These are phyloP conservation scores for Autographa pulchrina DNA, from an alignment of 2,888 invertebrate species.

Conservation along the genomic window DNA sequence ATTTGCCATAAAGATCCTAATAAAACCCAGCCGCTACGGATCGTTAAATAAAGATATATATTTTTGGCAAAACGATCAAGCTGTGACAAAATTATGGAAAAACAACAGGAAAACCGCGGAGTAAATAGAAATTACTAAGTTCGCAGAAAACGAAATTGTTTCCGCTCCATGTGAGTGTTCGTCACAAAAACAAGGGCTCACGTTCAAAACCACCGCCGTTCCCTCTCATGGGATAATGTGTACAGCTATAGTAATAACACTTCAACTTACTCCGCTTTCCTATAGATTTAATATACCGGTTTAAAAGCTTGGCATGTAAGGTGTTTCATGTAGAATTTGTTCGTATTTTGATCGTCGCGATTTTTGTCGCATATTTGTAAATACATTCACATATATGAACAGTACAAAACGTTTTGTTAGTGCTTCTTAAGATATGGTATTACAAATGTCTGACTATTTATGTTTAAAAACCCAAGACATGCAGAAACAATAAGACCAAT, in stretches of 20 bases:
- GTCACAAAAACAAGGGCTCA: constrained; percentile 44
- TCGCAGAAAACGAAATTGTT: constrained; percentile 45
- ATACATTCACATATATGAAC: no score
- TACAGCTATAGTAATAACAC: constrained; percentile 50
- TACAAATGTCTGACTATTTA: no score
- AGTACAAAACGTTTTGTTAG: no score
- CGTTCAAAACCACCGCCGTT: constrained; percentile 37
- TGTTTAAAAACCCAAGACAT: no score
- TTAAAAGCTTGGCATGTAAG: not conserved
- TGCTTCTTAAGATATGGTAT: no score
- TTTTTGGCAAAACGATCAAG: constrained; percentile 41
- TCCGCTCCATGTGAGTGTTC: constrained; percentile 27
- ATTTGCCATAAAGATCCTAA: constrained; percentile 40
- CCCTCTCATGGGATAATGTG: constrained; percentile 42
- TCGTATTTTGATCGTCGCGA: not conserved
- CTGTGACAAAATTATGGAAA: constrained; percentile 54
- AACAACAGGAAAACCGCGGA: constrained; percentile 50
- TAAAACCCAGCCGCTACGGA: constrained; percentile 51
- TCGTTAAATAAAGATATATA: constrained; percentile 49
- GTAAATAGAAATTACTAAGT: constrained; percentile 52
- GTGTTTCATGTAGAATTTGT: not conserved
- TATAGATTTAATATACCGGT: constrained; percentile 33
- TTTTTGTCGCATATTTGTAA: not conserved
- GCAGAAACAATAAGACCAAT: no score
- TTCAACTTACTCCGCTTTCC: constrained; percentile 39